phyloP scores from a whole-genome alignment of 2,113 vertebrate genomes.

The Protobothrops flavoviridis region DNA sequence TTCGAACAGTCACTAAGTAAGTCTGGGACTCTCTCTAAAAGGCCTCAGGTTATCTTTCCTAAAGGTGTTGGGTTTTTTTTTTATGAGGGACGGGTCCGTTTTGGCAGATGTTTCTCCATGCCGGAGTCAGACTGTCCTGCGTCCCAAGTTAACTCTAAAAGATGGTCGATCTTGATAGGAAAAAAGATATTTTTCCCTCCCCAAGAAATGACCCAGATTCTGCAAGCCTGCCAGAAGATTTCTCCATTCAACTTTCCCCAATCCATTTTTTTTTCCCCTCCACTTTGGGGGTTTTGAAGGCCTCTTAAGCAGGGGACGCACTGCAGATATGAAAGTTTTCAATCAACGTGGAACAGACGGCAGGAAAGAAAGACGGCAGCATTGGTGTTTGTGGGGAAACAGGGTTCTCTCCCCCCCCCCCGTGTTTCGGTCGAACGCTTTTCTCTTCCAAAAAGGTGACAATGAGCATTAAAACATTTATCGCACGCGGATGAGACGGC shows the following conservation, averaged over 20 bases:
- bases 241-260: neutral
- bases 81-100: neutral
- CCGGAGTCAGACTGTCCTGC: neutral
- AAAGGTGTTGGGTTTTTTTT: neutral
- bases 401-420: no score
- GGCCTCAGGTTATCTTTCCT: neutral
- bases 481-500: neutral
- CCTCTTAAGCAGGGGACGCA: neutral
- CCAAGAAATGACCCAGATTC: neutral
- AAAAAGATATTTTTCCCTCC: neutral
- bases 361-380: neutral
- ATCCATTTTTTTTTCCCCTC: fast-evolving
- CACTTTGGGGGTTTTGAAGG: neutral
- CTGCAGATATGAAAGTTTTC: neutral
- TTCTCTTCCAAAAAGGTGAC: neutral
- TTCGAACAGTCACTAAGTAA: no score
- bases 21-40: neutral
- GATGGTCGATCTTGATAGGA: neutral
- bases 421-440: neutral
- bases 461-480: neutral
- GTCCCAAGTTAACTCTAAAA: neutral
- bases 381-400: no score
- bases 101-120: neutral
- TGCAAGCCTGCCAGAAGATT: neutral
- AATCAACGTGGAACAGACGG: neutral